Evolutionary conservation across 2,888 invertebrate species (phyloP), one percentile per base, ranked within the genome.

Genomic region (Alsophila aescularia): DNA sequence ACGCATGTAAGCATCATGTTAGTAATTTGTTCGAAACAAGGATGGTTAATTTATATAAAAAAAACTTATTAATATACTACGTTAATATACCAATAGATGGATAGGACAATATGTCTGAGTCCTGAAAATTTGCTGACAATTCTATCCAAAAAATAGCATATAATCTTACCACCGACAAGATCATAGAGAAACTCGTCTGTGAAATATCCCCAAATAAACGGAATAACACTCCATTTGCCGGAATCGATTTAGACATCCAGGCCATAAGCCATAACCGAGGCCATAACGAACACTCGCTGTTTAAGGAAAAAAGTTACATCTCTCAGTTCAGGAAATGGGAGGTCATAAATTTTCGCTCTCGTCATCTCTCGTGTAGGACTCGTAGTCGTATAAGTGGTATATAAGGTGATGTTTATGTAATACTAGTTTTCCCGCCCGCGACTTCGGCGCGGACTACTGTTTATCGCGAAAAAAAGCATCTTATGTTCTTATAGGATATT

Each of bases 171-270:
- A 15, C 36, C 2, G 4, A n/a, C 9, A 27, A n/a, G 29, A n/a
- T n/a, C n/a, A n/a, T n/a, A n/a, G n/a, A n/a, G n/a, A 52, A 29
- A n/a, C 44, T 39, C 52, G 9, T 39, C 13, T 16, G 12, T 15
- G 39, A 52, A 40, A 52, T 27, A 41, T 27, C 18, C 16, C 35
- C 42, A 24, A 36, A 35, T 45, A 44, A 52, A n/a, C 35, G 14
- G 15, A 45, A 52, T 53, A 47, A 53, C 47, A 47, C 47, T 53
- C 47, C 41, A 53, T 47, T 52, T 41, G 36, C 41, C 24, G 15
- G n/a, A 52, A 53, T 47, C 52, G 52, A 47, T 47, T 41, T 40
- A 45, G 52, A 35, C 32, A 41, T 29, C 29, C 32, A 53, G 52
- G 18, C 34, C 45, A 15, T 41, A 34, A 40, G 29, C 44, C 39